A percentile compares a stretch with the other conserved stretches of the same genome.
Conservation (phyloP, 2,888 invertebrate genomes). For the Cataglyphis altisquamis region DNA sequence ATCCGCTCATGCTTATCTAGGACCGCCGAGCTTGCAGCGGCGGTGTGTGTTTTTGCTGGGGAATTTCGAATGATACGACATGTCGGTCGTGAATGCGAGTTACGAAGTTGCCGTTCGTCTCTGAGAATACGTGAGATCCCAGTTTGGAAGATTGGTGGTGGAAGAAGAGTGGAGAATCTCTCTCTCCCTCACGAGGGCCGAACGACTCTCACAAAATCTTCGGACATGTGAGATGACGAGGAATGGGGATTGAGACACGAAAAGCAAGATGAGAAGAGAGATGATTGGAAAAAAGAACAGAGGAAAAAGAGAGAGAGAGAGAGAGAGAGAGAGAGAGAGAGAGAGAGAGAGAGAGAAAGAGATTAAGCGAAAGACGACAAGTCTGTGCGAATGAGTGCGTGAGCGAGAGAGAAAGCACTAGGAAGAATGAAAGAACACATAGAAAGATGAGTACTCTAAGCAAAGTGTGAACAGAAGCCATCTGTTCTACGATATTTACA, state of each 20-base stretch:
- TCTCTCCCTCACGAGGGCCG: constrained; percentile 41
- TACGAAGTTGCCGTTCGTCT: constrained; percentile 56
- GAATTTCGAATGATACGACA: constrained; percentile 62
- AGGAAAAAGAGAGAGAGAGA: constrained; percentile 20
- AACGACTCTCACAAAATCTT: constrained; percentile 58
- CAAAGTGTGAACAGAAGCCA: constrained; percentile 13
- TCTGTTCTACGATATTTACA: constrained; percentile 8
- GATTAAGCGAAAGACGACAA: neutral
- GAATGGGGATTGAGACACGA: neutral
- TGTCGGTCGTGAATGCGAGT: constrained; percentile 63
- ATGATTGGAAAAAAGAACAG: constrained; percentile 11
- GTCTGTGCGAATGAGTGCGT: constrained; percentile 37
- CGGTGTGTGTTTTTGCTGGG: constrained; percentile 48
- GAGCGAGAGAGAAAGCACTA: constrained; percentile 47
- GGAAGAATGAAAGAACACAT: constrained; percentile 23
- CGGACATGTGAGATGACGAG: constrained; percentile 34
- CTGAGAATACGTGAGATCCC: constrained; percentile 53
- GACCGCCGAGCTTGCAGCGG: constrained; percentile 3
- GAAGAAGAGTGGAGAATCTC: constrained; percentile 48
- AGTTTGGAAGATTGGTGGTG: constrained; percentile 63
- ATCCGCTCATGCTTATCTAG: constrained; percentile 22
- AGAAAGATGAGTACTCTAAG: neutral
- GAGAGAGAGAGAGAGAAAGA: constrained; percentile 55
- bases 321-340: constrained; percentile 54
- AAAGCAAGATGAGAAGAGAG: neutral